These are phyloP conservation scores for Trypoxylus dichotomus DNA, from an alignment of 1,140 invertebrate species.

Conservation along the genomic window DNA sequence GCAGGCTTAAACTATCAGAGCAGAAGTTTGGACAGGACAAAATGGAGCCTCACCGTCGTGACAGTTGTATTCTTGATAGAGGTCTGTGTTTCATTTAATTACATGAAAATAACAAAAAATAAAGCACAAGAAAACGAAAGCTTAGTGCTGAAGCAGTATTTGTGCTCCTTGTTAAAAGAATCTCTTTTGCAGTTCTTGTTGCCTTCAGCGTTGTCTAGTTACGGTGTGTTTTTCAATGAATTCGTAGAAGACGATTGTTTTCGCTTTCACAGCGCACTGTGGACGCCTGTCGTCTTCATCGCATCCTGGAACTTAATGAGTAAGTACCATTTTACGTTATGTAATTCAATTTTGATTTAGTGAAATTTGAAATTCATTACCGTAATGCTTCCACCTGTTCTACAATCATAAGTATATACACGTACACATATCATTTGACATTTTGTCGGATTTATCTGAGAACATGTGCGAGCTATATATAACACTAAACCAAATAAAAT, in stretches of 20 bases:
- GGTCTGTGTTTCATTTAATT: slow-evolving; percentile 5
- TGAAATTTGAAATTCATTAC: too few relatives aligned
- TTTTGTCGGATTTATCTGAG: neutral
- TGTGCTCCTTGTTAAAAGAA: neutral
- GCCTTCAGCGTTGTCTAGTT: slow-evolving; percentile 10
- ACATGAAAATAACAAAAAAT: neutral
- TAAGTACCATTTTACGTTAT: slow-evolving; percentile 17
- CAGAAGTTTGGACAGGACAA: neutral
- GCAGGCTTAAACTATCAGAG: neutral
- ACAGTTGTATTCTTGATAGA: slow-evolving; percentile 13
- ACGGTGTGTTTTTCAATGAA: slow-evolving; percentile 27
- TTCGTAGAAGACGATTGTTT: slow-evolving; percentile 20
- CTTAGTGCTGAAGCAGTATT: neutral
- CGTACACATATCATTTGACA: slow-evolving; percentile 1
- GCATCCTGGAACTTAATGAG: slow-evolving; percentile 26
- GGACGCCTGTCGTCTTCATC: slow-evolving; percentile 26
- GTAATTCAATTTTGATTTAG: neutral
- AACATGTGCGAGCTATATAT: slow-evolving; percentile 3
- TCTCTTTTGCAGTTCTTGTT: slow-evolving; percentile 26
- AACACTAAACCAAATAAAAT: neutral
- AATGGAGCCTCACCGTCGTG: slow-evolving; percentile 13
- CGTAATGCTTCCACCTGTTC: too few relatives aligned
- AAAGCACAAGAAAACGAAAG: neutral
- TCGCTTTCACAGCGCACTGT: slow-evolving; percentile 6
- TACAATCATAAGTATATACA: neutral